These are phyloP conservation scores for Sicus ferrugineus DNA, from an alignment of 2,888 invertebrate genomes.

Conservation along the genomic window DNA sequence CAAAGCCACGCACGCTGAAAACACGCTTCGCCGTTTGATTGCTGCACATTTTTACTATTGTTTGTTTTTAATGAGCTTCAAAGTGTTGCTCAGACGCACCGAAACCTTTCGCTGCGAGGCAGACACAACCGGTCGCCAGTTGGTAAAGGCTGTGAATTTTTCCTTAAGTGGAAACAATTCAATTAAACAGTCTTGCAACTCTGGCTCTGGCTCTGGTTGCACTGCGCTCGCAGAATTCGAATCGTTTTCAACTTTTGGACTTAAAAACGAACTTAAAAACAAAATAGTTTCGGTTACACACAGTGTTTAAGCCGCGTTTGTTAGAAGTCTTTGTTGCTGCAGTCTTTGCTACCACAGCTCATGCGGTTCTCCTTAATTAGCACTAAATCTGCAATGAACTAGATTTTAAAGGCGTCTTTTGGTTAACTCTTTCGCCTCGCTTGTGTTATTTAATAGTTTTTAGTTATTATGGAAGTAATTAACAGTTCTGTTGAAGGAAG, in stretches of 20 bases:
- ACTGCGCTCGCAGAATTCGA: no score
- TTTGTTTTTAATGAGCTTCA: neutral
- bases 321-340: no score
- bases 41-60: neutral
- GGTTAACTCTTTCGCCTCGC: no score
- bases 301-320: no score
- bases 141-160: neutral
- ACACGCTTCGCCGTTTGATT: neutral
- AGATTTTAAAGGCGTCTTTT: no score
- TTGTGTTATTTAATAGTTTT: no score
- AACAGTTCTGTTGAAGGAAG: no score
- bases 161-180: neutral
- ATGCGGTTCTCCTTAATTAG: no score
- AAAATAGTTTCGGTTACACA: neutral
- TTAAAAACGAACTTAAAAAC: neutral
- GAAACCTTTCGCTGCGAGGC: neutral
- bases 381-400: no score
- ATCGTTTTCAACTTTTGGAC: neutral
- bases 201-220: neutral
- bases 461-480: no score
- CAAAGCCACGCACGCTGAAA: constrained; percentile 26
- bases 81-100: neutral
- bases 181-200: neutral
- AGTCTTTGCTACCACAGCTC: no score
- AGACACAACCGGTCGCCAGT: neutral